phyloP scores from a whole-genome alignment of 2,797 vertebrate species.

The Melanotaenia nigrans region DNA sequence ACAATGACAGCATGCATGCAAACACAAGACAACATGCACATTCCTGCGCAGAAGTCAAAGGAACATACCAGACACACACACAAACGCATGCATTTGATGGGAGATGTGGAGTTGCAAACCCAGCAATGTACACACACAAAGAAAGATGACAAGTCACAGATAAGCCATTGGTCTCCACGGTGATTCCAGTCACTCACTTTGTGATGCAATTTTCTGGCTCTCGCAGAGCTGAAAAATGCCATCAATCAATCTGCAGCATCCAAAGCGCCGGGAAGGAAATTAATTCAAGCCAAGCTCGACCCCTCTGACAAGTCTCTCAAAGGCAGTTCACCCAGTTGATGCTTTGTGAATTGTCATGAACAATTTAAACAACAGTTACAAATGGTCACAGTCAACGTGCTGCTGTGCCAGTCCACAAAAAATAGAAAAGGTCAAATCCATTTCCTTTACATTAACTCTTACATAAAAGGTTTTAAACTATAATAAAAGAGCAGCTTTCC shows the following conservation, averaged over 20 bases:
- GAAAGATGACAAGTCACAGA: slow-evolving; percentile 40
- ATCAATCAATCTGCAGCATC: slow-evolving; percentile 58
- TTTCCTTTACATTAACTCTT: background rate
- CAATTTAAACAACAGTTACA: slow-evolving; percentile 7
- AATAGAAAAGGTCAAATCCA: background rate
- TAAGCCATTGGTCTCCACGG: slow-evolving; percentile 49
- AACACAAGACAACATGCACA: slow-evolving; percentile 10
- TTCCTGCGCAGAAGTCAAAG: background rate
- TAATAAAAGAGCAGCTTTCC: background rate
- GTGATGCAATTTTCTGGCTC: slow-evolving; percentile 63
- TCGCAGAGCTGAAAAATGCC: slow-evolving; percentile 51
- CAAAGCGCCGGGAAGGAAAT: slow-evolving; percentile 41
- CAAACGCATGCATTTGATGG: slow-evolving; percentile 3
- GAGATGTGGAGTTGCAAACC: slow-evolving; percentile 17
- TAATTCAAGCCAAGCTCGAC: slow-evolving; percentile 29
- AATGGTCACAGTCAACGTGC: background rate
- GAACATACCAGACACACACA: background rate
- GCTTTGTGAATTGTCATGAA: slow-evolving; percentile 5
- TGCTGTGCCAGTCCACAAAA: background rate
- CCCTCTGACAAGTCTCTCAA: slow-evolving; percentile 25
- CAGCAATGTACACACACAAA: slow-evolving; percentile 9
- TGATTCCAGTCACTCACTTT: slow-evolving; percentile 52
- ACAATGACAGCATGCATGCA: background rate
- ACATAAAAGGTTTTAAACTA: background rate
- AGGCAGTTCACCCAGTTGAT: slow-evolving; percentile 22